Conservation (phyloP, 2,113 vertebrate genomes). For the Ranitomeya variabilis region DNA sequence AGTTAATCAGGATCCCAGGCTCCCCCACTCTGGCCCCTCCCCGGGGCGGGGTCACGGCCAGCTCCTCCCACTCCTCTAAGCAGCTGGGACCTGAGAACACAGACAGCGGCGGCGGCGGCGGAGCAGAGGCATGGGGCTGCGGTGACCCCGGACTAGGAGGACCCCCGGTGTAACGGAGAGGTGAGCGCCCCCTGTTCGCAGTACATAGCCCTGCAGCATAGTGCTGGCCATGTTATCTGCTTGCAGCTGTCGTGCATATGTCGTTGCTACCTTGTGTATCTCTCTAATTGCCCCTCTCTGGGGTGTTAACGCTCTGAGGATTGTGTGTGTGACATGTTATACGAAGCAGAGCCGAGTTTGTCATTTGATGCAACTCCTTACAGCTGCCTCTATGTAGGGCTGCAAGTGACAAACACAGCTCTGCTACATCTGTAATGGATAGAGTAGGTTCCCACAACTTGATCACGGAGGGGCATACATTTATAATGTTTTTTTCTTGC, state of each 20-base stretch:
- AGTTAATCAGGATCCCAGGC: conserved; percentile 43
- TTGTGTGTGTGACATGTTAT: background rate
- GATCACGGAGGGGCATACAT: background rate
- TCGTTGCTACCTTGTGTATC: background rate
- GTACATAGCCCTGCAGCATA: background rate
- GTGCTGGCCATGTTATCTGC: background rate
- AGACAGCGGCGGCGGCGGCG: background rate
- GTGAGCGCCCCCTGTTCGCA: background rate
- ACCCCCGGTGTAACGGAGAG: conserved; percentile 15
- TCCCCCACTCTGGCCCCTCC: conserved; percentile 1
- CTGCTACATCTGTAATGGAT: background rate
- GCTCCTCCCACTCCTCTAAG: conserved; percentile 5
- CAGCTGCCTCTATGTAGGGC: too few species aligned
- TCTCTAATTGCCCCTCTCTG: conserved; percentile 17
- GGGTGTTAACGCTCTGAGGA: background rate
- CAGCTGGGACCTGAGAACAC: background rate
- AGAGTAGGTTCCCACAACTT: background rate
- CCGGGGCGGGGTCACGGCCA: background rate
- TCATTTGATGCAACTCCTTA: background rate
- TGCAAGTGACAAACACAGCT: background rate
- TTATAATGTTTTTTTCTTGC: background rate
- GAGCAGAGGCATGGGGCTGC: conserved; percentile 26
- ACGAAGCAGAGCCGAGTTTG: background rate
- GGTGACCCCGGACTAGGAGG: conserved; percentile 30
- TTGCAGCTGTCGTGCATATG: too few species aligned